Conservation (phyloP, 2,113 vertebrate genomes). For the Psilopsiagon aurifrons region DNA sequence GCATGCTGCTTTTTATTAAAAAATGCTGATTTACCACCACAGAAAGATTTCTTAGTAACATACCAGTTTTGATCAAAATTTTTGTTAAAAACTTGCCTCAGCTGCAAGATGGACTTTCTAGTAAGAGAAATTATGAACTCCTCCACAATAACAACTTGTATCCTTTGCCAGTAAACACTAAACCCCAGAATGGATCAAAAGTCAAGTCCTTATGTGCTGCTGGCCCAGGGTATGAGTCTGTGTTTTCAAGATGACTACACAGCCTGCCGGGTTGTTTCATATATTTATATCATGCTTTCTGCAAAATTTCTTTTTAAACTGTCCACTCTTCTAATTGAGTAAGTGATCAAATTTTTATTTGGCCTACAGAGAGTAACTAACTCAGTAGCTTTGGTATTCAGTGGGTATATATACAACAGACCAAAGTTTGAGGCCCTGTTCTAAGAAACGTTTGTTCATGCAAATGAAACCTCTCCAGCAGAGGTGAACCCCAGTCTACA, state of each 20-base stretch:
- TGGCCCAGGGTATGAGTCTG: not conserved
- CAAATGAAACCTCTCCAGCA: not conserved
- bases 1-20: not conserved
- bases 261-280: not conserved
- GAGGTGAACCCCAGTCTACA: not conserved
- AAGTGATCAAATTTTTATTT: not conserved
- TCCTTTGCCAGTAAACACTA: not conserved
- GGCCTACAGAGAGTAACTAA: not conserved
- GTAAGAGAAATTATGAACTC: not conserved
- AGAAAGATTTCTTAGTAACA: not conserved
- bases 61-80: not conserved
- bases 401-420: not conserved
- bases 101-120: not conserved
- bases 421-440: not conserved
- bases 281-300: not conserved
- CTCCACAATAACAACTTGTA: not conserved
- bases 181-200: not conserved
- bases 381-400: not conserved
- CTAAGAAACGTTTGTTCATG: not conserved
- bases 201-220: not conserved
- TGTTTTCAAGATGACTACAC: not conserved
- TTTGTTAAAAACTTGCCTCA: not conserved
- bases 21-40: not conserved
- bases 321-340: not conserved
- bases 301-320: not conserved